Percentiles rank a stretch among this genome's conserved stretches.
phyloP scores from a whole-genome alignment of 2,797 vertebrate genomes.

The Cyprinella venusta region DNA sequence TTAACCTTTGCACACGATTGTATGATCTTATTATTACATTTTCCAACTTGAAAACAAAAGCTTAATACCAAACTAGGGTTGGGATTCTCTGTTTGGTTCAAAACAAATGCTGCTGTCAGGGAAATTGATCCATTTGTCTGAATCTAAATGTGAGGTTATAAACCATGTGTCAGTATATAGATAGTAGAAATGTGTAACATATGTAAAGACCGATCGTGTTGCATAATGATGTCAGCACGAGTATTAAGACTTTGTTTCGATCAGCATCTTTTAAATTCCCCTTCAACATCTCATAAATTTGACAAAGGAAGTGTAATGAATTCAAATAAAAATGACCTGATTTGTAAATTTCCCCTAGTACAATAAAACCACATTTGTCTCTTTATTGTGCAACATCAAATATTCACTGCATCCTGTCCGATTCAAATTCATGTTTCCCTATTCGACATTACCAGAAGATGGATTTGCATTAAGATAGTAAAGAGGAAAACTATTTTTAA shows the following conservation, averaged over 20 bases:
- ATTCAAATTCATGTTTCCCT: constrained; percentile 24
- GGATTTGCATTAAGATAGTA: constrained; percentile 24
- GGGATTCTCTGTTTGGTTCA: constrained; percentile 78
- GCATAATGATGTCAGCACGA: constrained; percentile 27
- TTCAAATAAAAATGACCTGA: constrained; percentile 23
- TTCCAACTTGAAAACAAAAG: constrained; percentile 72
- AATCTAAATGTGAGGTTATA: constrained; percentile 42
- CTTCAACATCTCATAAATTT: constrained; percentile 22
- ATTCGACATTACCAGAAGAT: constrained; percentile 18
- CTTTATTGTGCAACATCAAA: constrained; percentile 21
- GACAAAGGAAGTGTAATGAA: background rate
- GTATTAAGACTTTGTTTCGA: constrained; percentile 45
- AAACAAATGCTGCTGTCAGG: constrained; percentile 35
- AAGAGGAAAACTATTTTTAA: constrained; percentile 5
- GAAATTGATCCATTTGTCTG: constrained; percentile 21
- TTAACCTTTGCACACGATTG: constrained; percentile 65
- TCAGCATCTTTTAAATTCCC: constrained; percentile 49
- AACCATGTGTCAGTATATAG: constrained; percentile 31
- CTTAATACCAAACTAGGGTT: constrained; percentile 86
- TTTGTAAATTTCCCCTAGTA: constrained; percentile 36
- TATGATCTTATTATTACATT: constrained; percentile 55
- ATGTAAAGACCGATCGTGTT: constrained; percentile 33
- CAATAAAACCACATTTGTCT: constrained; percentile 28
- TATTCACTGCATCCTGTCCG: constrained; percentile 34
- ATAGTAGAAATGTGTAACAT: constrained; percentile 16